Base-by-base conservation (phyloP, 2,797 vertebrate species). In the Poeciliopsis presidionis region DNA sequence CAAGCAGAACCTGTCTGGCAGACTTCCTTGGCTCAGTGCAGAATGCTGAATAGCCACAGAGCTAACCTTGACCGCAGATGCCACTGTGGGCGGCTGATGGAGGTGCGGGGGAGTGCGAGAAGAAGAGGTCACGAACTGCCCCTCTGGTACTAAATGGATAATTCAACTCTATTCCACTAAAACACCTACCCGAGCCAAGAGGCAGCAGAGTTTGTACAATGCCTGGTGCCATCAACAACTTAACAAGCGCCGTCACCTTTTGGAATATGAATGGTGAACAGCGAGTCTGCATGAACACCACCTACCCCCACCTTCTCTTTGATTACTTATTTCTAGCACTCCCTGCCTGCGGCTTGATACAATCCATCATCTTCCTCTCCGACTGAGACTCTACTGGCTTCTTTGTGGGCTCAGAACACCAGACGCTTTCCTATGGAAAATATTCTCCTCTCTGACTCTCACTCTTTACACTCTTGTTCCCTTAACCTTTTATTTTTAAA, bases 91-190 rank as follows among this genome's bases (percentile, higher is more conserved):
- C 47, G 85, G 83, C 84, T 88, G 89, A 90, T 88, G 88, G 87
- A 87, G 74, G 79, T 85, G 85, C 49, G 78, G 79, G 63, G 89
- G 88, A 90, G 90, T 87, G 84, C 67, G 83, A 57, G 79, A 90
- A 86, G 89, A 91, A 80, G 85, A 89, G 92, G 90, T 92, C 82
- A 61, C 57, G 85, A 92, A 89, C 90, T 92, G 71, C 76, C 91
- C 91, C 91, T 88, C 86, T 82, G 87, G 89, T 92, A 89, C 78
- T 93, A 93, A 95, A 94, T 89, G 90, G 93, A 90, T 93, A 90
- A 92, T 94, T 94, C 91, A 91, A 94, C 90, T 93, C 84, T 84
- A 87, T 91, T 88, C 86, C 86, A 84, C 88, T 88, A 85, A 93
- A 89, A 90, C 85, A 90, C 81, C 83, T 83, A 87, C 78, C 4